Conservation (phyloP, 2,888 invertebrate genomes). For the Trichopria drosophilae region DNA sequence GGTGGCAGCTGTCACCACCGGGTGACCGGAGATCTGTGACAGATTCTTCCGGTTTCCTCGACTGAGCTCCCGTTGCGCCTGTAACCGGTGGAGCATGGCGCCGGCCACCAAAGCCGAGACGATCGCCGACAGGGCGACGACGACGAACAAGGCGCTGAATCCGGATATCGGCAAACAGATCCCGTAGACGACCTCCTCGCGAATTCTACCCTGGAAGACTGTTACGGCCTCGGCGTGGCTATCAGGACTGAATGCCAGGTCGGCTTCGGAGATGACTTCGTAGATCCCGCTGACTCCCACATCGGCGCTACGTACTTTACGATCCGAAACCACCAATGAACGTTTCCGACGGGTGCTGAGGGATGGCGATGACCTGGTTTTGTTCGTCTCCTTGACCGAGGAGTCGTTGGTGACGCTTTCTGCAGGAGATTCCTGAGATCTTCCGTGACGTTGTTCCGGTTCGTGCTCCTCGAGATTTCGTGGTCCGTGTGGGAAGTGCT, state of each 20-base stretch:
- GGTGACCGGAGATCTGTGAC: too few relatives aligned
- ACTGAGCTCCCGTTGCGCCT: constrained; percentile 72
- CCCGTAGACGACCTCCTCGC: constrained; percentile 88
- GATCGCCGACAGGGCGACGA: constrained; percentile 84
- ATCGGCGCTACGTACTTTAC: constrained; percentile 80
- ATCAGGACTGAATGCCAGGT: constrained; percentile 86
- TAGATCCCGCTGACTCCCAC: constrained; percentile 88
- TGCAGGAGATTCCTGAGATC: too few relatives aligned
- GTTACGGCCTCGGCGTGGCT: constrained; percentile 79
- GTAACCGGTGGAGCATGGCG: constrained; percentile 76
- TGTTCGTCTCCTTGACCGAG: background rate
- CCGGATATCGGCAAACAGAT: constrained; percentile 89
- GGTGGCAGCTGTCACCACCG: too few relatives aligned
- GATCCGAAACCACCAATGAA: constrained; percentile 68
- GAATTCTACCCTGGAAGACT: constrained; percentile 85
- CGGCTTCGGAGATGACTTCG: constrained; percentile 89
- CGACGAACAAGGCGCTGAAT: constrained; percentile 84
- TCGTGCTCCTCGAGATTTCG: constrained; percentile 63
- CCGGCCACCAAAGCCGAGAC: constrained; percentile 86
- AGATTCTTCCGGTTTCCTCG: constrained; percentile 53
- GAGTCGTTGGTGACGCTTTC: too few relatives aligned
- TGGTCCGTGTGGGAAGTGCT: constrained; percentile 78
- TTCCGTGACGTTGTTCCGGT: constrained; percentile 8
- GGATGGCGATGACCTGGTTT: background rate
- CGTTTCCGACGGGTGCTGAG: constrained; percentile 62